Conservation (phyloP, 2,113 vertebrate genomes). For the Phrynocephalus versicolor region DNA sequence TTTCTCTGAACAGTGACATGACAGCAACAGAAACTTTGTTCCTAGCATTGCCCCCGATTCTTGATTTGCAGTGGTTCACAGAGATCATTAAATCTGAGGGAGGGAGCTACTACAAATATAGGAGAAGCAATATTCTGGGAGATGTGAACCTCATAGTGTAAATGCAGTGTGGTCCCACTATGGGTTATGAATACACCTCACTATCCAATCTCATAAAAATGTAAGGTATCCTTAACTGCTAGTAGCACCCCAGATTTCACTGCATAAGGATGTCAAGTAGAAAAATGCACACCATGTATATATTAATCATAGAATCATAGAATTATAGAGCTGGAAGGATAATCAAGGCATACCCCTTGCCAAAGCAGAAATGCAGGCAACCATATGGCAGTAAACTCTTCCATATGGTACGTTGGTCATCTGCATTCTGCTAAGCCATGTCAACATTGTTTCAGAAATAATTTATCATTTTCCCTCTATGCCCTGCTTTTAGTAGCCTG, state of each 20-base stretch:
- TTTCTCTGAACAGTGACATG: neutral
- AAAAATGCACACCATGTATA: neutral
- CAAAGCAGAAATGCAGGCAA: neutral
- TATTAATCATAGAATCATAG: too few species aligned
- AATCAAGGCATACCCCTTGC: too few species aligned
- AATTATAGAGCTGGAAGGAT: too few species aligned
- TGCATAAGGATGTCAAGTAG: neutral
- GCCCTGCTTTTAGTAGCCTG: constrained; percentile 30
- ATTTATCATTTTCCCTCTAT: neutral
- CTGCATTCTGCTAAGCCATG: neutral
- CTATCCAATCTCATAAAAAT: neutral
- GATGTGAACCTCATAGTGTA: neutral
- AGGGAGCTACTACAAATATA: neutral
- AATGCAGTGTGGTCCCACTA: neutral
- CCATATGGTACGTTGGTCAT: neutral
- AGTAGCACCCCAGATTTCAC: neutral
- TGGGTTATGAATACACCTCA: neutral
- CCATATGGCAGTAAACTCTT: neutral
- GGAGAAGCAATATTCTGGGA: neutral
- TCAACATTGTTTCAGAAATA: neutral
- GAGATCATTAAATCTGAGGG: neutral
- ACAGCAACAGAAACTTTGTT: neutral
- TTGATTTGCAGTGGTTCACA: neutral
- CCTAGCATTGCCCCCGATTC: neutral
- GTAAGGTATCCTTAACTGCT: neutral